These are phyloP conservation scores for Gallirallus australis DNA, from an alignment of 2,797 vertebrate genomes.

Conservation along the genomic window DNA sequence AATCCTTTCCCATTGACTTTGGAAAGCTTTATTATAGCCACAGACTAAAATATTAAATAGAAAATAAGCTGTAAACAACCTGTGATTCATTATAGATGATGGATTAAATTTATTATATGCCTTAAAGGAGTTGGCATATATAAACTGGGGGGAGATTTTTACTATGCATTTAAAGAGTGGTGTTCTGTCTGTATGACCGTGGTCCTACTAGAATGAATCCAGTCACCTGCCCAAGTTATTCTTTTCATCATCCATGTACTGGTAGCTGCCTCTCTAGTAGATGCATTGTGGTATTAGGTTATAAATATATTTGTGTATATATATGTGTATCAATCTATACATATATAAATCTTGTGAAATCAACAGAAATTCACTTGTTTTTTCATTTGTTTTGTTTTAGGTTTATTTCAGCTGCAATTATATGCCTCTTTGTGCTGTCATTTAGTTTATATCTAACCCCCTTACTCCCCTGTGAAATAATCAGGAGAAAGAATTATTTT, in stretches of 20 bases:
- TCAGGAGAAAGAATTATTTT: not conserved
- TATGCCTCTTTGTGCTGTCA: not conserved
- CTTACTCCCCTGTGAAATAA: not conserved
- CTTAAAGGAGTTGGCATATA: not conserved
- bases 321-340: not conserved
- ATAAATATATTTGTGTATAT: not conserved
- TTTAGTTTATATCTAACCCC: constrained; percentile 13
- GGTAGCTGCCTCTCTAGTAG: not conserved
- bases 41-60: not conserved
- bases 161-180: not conserved
- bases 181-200: not conserved
- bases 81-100: not conserved
- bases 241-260: not conserved
- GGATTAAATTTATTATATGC: not conserved
- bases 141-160: not conserved
- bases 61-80: not conserved
- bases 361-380: not conserved
- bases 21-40: not conserved
- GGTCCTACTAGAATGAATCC: not conserved
- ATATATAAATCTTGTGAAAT: not conserved
- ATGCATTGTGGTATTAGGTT: not conserved
- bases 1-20: not conserved
- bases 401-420: not conserved
- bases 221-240: not conserved
- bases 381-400: constrained; percentile 12